phyloP scores from a whole-genome alignment of 2,888 invertebrate genomes.

The Eumerus sabulonum region DNA sequence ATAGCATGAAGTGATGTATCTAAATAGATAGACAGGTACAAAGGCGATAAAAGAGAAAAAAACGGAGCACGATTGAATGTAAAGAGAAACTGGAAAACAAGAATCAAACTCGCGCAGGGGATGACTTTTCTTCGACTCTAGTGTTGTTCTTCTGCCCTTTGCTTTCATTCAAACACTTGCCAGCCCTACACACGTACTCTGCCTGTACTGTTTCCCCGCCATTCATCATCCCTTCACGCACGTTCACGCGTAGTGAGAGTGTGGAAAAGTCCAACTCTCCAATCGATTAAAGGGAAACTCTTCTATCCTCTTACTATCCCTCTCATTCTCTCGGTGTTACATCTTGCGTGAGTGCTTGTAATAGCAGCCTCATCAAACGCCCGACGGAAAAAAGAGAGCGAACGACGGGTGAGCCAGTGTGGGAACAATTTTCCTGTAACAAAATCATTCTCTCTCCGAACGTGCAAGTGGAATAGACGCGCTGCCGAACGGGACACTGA shows the following conservation, averaged over 20 bases:
- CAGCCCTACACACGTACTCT: neutral
- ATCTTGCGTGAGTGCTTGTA: conserved; percentile 28
- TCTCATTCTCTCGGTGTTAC: conserved; percentile 37
- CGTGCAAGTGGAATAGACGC: conserved; percentile 51
- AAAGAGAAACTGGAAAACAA: conserved; percentile 13
- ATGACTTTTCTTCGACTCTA: no score
- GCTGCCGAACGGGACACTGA: conserved; percentile 57
- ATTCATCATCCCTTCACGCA: no score
- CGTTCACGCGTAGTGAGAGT: no score
- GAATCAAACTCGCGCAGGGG: no score
- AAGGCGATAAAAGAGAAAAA: conserved; percentile 9
- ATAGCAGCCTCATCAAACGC: neutral
- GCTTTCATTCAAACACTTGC: neutral
- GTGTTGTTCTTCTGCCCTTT: no score
- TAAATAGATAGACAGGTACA: no score
- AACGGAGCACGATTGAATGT: conserved; percentile 21
- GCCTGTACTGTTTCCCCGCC: no score
- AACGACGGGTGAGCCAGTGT: conserved; percentile 25
- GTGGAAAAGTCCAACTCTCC: no score
- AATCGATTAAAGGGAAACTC: no score
- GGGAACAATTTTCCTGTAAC: conserved; percentile 52
- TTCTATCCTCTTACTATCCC: neutral
- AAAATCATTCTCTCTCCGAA: conserved; percentile 64
- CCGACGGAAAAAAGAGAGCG: no score
- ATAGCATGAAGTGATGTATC: no score